These are phyloP conservation scores for Anguilla marmorata DNA, from an alignment of 2,797 vertebrate genomes.

Conservation along the genomic window DNA sequence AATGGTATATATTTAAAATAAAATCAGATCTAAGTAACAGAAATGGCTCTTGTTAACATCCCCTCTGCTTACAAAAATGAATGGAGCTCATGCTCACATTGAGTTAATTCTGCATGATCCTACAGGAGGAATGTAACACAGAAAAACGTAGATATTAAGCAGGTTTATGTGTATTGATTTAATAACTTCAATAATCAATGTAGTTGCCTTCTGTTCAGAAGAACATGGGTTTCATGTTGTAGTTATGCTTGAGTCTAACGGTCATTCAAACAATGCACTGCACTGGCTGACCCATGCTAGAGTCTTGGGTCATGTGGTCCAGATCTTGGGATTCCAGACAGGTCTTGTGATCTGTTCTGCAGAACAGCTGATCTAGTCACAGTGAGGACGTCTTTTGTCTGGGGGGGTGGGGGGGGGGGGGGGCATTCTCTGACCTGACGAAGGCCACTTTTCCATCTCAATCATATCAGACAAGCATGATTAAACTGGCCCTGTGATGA, in stretches of 20 bases:
- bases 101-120: not conserved
- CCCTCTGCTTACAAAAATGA: not conserved
- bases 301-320: not conserved
- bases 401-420: not conserved
- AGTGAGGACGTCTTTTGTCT: not conserved
- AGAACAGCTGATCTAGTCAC: not conserved
- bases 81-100: not conserved
- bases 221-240: not conserved
- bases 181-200: not conserved
- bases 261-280: not conserved
- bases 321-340: slow-evolving; percentile 6
- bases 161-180: not conserved
- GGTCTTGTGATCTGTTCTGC: not conserved
- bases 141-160: not conserved
- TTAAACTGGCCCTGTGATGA: not conserved
- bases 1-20: not conserved
- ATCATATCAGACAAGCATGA: not conserved
- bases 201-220: not conserved
- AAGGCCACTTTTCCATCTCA: not conserved
- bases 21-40: not conserved
- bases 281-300: not conserved
- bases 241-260: not conserved
- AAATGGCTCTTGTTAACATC: not conserved
- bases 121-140: not conserved
- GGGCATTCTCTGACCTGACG: not conserved